Conservation (phyloP, 2,888 invertebrate genomes). For the Polydrusus cervinus region DNA sequence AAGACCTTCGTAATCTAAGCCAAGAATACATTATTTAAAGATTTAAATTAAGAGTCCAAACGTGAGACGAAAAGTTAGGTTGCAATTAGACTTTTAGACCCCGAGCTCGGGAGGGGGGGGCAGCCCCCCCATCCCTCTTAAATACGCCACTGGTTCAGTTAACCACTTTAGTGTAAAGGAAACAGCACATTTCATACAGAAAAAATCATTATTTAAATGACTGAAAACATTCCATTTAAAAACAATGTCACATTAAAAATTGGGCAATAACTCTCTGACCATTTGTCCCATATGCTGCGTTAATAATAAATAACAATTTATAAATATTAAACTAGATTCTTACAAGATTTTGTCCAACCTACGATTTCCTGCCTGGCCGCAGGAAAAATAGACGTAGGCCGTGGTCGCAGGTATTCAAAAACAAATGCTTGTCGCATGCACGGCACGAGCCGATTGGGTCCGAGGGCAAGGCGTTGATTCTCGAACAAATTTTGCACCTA, state of each 20-base stretch:
- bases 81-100: too few species aligned
- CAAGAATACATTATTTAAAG: too few species aligned
- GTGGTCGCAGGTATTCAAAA: constrained; percentile 52
- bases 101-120: too few species aligned
- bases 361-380: constrained; percentile 53
- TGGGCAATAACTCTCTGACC: constrained; percentile 47
- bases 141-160: too few species aligned
- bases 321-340: constrained; percentile 56
- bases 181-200: too few species aligned
- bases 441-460: constrained; percentile 49
- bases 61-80: too few species aligned
- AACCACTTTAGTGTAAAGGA: too few species aligned
- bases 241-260: constrained; percentile 38
- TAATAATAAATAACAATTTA: constrained; percentile 50
- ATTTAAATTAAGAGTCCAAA: too few species aligned
- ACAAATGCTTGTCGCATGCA: constrained; percentile 51
- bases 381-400: constrained; percentile 52
- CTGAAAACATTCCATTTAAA: constrained; percentile 5
- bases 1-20: too few species aligned
- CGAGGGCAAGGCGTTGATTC: constrained; percentile 31
- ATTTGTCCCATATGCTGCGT: constrained; percentile 50
- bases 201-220: neutral
- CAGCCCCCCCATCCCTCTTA: too few species aligned
- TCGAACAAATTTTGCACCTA: neutral
- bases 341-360: constrained; percentile 53